Base-by-base conservation (phyloP, 2,113 vertebrate species). In the Melanocharis versteri region DNA sequence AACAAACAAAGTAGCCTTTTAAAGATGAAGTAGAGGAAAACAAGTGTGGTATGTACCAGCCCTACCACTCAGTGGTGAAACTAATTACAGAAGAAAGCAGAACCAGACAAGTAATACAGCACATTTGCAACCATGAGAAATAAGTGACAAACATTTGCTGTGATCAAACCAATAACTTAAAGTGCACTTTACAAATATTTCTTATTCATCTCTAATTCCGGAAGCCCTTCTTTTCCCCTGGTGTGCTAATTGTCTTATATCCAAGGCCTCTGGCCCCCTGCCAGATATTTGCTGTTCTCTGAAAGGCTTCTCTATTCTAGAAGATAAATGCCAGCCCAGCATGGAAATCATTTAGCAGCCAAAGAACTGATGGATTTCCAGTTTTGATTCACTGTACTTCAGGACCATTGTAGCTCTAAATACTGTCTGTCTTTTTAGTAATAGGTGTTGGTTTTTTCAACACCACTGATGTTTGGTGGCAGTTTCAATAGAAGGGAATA, bases 121-220 rank as follows among this genome's bases (percentile, higher is more conserved):
- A 35, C 8, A 8, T 61, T 92, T 94, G 87, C 80, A 89, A 50
- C 71, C 70, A 83, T 89, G 90, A 95, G 57, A 92, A 96, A 42
- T 73, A 93, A 87, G 73, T 79, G 81, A 89, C 88, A 96, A 97
- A 93, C 51, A 84, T 94, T 93, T 62, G 37, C 50, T 92, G 44
- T 65, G 94, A 93, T 93, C 83, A 94, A 96, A 96, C 81, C 85
- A 92, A 79, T 93, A 97, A 96, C 73, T 89, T 84, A 88, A 94
- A 97, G 81, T 53, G 83, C 90, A 83, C 72, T 94, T 90, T 91
- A 84, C 95, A 96, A 97, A 96, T 93, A 97, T 95, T 95, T 93
- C 83, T 90, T 89, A 91, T 93, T 97, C 91, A 93, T 93, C 91
- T 80, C 57, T 88, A 84, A 93, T 95, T 97, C 95, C 39, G 12